A percentile compares a stretch with the other conserved stretches of the same genome.
phyloP scores from a whole-genome alignment of 2,888 invertebrate genomes.

The Achlya flavicornis region DNA sequence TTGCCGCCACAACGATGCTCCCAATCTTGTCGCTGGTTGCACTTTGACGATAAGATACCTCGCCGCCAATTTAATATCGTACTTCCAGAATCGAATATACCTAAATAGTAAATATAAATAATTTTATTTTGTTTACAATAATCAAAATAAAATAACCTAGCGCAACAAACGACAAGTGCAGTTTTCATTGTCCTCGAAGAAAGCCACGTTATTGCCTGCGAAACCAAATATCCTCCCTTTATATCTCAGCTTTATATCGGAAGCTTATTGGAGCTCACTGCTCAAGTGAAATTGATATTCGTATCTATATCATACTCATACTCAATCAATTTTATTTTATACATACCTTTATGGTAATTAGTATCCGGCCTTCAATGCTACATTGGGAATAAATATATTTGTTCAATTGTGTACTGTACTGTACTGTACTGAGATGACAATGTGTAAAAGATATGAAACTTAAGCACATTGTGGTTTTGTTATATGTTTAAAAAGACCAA shows the following conservation, averaged over 20 bases:
- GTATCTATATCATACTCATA: conserved; percentile 22
- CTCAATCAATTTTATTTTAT: conserved; percentile 18
- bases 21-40: conserved; percentile 40
- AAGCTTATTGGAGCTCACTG: conserved; percentile 55
- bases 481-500: no score
- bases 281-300: conserved; percentile 37
- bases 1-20: conserved; percentile 31
- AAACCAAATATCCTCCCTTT: conserved; percentile 77
- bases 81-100: no score
- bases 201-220: conserved; percentile 73
- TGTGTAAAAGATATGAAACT: no score
- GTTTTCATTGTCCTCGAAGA: conserved; percentile 73
- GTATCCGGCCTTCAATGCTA: not conserved
- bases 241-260: conserved; percentile 73
- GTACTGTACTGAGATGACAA: no score
- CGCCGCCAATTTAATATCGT: conserved; percentile 7
- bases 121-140: not conserved
- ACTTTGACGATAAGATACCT: conserved; percentile 27
- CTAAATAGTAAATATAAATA: not conserved
- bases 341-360: no score
- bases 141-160: conserved; percentile 16
- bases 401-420: no score
- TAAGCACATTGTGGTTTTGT: no score
- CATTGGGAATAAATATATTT: not conserved
- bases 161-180: conserved; percentile 56